These are phyloP conservation scores for Morelia viridis DNA, from an alignment of 2,797 vertebrate species.

Conservation along the genomic window DNA sequence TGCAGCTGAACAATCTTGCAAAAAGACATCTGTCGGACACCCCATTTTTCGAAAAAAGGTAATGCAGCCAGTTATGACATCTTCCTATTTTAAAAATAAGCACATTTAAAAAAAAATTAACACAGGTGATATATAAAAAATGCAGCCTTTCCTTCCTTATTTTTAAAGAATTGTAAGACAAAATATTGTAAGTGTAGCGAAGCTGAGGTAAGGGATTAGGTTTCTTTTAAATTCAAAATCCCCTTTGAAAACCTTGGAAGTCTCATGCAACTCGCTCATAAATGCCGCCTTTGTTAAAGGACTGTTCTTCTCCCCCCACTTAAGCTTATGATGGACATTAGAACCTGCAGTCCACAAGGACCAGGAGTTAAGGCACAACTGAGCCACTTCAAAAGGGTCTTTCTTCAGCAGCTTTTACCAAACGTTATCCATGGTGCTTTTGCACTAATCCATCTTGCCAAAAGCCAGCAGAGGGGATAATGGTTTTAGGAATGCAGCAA, in stretches of 20 bases:
- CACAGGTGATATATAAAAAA: constrained; percentile 42
- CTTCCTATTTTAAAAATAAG: constrained; percentile 35
- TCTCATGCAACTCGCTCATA: constrained; percentile 33
- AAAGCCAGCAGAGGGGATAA: constrained; percentile 28
- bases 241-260: constrained; percentile 38
- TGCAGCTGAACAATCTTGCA: constrained; percentile 58
- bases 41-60: constrained; percentile 44
- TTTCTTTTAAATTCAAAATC: constrained; percentile 1
- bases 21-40: constrained; percentile 74
- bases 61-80: constrained; percentile 56
- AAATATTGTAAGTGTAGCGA: neutral
- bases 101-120: constrained; percentile 62
- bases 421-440: constrained; percentile 29
- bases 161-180: constrained; percentile 38
- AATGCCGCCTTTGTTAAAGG: constrained; percentile 46
- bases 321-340: constrained; percentile 40
- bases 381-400: constrained; percentile 24
- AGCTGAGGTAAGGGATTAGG: constrained; percentile 13
- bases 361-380: constrained; percentile 37
- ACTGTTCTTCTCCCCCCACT: constrained; percentile 35
- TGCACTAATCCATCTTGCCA: constrained; percentile 30
- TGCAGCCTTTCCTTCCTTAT: constrained; percentile 39
- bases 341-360: constrained; percentile 30
- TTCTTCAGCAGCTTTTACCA: constrained; percentile 34
- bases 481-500: constrained; percentile 34